These are phyloP conservation scores for Meghimatium bilineatum DNA, from an alignment of 2,888 invertebrate species.

Conservation along the genomic window DNA sequence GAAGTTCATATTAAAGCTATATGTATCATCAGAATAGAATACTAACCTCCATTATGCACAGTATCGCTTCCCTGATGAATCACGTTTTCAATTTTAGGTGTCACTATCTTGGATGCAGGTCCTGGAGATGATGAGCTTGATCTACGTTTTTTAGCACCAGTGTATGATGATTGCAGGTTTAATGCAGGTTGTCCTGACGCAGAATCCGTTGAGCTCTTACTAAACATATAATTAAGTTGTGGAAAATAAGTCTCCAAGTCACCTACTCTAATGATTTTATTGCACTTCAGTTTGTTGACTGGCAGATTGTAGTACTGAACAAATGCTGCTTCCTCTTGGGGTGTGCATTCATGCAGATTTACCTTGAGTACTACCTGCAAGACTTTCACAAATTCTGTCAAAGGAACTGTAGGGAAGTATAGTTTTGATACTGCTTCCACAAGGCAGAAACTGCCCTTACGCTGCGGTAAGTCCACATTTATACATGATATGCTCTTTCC, in stretches of 20 bases:
- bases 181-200: not conserved
- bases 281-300: slow-evolving; percentile 71
- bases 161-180: not conserved
- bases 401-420: slow-evolving; percentile 70
- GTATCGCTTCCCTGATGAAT: slow-evolving; percentile 1
- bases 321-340: slow-evolving; percentile 72
- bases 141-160: slow-evolving; percentile 15
- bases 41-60: slow-evolving; percentile 21
- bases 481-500: slow-evolving; percentile 74
- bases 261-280: slow-evolving; percentile 70
- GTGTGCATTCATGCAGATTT: slow-evolving; percentile 66
- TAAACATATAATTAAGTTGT: slow-evolving; percentile 71
- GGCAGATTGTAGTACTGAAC: slow-evolving; percentile 74
- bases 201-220: slow-evolving; percentile 33
- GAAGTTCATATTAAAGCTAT: not conserved
- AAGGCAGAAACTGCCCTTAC: slow-evolving; percentile 68
- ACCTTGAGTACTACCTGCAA: slow-evolving; percentile 69
- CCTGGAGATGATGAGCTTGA: slow-evolving; percentile 27
- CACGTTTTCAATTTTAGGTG: slow-evolving; percentile 7
- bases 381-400: slow-evolving; percentile 71
- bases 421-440: slow-evolving; percentile 74
- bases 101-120: slow-evolving; percentile 17
- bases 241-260: slow-evolving; percentile 71
- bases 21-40: not conserved
- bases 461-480: slow-evolving; percentile 56